phyloP scores from a whole-genome alignment of 1,140 invertebrate genomes.

The Calephelis virginiensis region DNA sequence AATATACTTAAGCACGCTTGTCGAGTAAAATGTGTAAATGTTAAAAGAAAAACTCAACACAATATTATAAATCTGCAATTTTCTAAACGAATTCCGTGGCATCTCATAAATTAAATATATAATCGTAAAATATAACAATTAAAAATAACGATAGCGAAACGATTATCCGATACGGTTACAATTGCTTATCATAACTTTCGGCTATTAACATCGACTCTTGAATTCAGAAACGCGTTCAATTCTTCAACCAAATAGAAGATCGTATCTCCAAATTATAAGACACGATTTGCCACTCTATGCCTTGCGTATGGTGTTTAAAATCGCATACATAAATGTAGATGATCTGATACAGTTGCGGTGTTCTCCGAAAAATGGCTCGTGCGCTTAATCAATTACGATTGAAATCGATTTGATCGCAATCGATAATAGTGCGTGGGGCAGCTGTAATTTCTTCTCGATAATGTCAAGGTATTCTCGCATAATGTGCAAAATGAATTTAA shows the following conservation, averaged over 20 bases:
- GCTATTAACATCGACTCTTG: conserved; percentile 49
- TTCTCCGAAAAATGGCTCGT: conserved; percentile 46
- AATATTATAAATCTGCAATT: background rate
- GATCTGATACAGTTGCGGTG: conserved; percentile 25
- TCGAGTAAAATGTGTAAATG: too few species aligned
- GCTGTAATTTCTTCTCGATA: conserved; percentile 53
- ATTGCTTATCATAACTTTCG: conserved; percentile 51
- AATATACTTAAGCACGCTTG: too few species aligned
- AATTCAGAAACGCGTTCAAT: conserved; percentile 32
- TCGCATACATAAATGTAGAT: conserved; percentile 17
- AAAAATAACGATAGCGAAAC: conserved; percentile 43
- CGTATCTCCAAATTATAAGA: conserved; percentile 2
- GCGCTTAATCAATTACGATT: conserved; percentile 62
- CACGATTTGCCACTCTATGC: background rate
- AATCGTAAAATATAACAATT: conserved; percentile 31
- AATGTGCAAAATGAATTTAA: conserved; percentile 27
- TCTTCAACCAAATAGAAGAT: conserved; percentile 17
- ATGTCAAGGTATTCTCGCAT: conserved; percentile 40
- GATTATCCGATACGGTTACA: conserved; percentile 43
- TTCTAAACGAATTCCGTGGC: background rate
- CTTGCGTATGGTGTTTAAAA: conserved; percentile 4
- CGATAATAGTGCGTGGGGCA: conserved; percentile 56
- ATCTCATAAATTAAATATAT: conserved; percentile 16
- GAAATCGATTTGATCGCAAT: conserved; percentile 63
- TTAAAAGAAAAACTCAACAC: too few species aligned